These are phyloP conservation scores for Hemitrygon akajei DNA, from an alignment of 2,797 vertebrate species.

Conservation along the genomic window DNA sequence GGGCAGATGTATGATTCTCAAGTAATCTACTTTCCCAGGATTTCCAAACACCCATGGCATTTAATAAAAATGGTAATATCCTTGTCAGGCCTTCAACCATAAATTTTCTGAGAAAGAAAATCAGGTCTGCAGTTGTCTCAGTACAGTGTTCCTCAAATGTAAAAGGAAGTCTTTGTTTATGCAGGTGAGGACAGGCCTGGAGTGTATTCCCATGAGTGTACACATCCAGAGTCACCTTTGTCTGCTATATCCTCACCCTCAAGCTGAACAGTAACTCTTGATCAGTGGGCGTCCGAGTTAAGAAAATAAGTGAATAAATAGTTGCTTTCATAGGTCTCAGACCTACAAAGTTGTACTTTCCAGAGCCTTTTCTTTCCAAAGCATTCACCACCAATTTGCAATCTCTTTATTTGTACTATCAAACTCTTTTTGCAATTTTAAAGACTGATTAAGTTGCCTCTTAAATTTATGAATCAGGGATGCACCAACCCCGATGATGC, in stretches of 20 bases:
- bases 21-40: conserved; percentile 39
- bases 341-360: background rate
- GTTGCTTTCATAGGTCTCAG: too few species aligned
- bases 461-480: background rate
- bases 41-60: conserved; percentile 40
- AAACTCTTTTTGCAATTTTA: background rate
- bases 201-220: background rate
- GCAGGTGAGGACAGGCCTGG: background rate
- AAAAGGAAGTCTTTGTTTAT: background rate
- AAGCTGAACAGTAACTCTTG: background rate
- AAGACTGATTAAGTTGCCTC: background rate
- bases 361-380: background rate
- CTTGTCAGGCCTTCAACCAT: conserved; percentile 41
- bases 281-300: background rate
- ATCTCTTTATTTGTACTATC: background rate
- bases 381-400: background rate
- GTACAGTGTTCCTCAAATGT: conserved; percentile 36
- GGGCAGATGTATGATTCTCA: background rate
- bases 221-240: background rate
- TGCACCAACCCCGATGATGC: background rate
- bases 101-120: conserved; percentile 39
- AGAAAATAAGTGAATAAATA: background rate
- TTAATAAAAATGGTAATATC: conserved; percentile 49
- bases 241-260: background rate
- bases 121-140: conserved; percentile 41